Conservation (phyloP, 2,888 invertebrate genomes). For the Formica aserva region DNA sequence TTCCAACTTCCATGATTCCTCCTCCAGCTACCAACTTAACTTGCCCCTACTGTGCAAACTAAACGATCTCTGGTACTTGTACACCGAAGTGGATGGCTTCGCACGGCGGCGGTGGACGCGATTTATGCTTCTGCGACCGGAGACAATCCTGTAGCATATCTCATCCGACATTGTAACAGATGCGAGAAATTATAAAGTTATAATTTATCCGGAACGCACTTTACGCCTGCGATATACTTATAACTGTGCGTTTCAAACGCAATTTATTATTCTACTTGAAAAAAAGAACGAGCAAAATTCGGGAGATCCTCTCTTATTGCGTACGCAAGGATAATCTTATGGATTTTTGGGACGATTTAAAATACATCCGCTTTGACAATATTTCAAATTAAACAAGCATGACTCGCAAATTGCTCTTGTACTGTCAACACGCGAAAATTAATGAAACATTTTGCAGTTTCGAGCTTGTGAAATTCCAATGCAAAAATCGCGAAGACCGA, state of each 20-base stretch:
- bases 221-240: background rate
- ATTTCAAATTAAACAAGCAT: background rate
- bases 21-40: slow-evolving; percentile 19
- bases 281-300: background rate
- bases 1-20: slow-evolving; percentile 6
- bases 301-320: background rate
- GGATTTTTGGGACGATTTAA: too few relatives aligned
- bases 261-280: slow-evolving; percentile 19
- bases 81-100: background rate
- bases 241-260: background rate
- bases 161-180: slow-evolving; percentile 49
- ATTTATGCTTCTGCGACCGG: slow-evolving; percentile 51
- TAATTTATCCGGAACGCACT: slow-evolving; percentile 33
- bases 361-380: background rate
- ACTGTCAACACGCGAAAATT: background rate
- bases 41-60: slow-evolving; percentile 13
- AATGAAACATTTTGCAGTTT: background rate
- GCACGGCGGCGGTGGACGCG: background rate
- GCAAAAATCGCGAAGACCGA: background rate
- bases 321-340: background rate
- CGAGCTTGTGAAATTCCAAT: background rate
- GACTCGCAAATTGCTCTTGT: background rate
- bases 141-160: slow-evolving; percentile 42
- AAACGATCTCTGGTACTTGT: slow-evolving; percentile 28
- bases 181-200: slow-evolving; percentile 40